Evolutionary conservation across 53 echinoderm and acorn worm species (phyloP), one percentile per base, ranked within the genome.

Genomic region (Patiria pectinifera): DNA sequence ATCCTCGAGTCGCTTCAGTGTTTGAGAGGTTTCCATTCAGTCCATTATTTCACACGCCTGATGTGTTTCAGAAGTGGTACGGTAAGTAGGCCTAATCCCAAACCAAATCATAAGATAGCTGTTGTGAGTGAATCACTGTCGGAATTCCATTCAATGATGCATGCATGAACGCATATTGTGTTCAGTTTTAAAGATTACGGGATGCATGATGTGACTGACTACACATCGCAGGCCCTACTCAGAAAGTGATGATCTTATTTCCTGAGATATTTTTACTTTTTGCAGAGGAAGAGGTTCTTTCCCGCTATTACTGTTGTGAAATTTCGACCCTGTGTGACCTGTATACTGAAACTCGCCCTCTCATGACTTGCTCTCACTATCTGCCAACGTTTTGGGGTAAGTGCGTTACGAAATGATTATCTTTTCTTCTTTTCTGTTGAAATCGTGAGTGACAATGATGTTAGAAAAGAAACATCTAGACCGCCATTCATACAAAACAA

Each of bases 231-330:
- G 53, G 5, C 53, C 53, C 8, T 35, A 53, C 6, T 53, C 53
- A 53, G 5, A 5, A 53, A 53, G 53, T 53, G 53, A 53, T 53
- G 53, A 53, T 6, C 53, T 53, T 53, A 8, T 53, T 53, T 53
- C 8, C 53, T 5, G 5, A 53, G 53, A 53, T 53, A 53, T 6
- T 53, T 8, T 53, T 5, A 53, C 53, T 53, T 53, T 82, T 58
- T 62, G 14, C 85, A 97, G 97, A 78, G 46, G 91, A 94, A 53
- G 97, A 97, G 60, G 79, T 92, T 4, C 62, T 92, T 21, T 92
- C 97, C 0, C 92, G 97, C 53, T 87, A 95, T 48, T 87, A 82
- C 89, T 97, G 97, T 80, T 97, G 97, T 87, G 92, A 80, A 12
- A 62, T 13, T 45, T 91, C 97, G 12, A 90, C 59, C 60, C 93